Percentiles rank a stretch among this genome's conserved stretches.
Evolutionary conservation across 1,140 invertebrate genomes (phyloP).

Genomic region (Galleria mellonella): DNA sequence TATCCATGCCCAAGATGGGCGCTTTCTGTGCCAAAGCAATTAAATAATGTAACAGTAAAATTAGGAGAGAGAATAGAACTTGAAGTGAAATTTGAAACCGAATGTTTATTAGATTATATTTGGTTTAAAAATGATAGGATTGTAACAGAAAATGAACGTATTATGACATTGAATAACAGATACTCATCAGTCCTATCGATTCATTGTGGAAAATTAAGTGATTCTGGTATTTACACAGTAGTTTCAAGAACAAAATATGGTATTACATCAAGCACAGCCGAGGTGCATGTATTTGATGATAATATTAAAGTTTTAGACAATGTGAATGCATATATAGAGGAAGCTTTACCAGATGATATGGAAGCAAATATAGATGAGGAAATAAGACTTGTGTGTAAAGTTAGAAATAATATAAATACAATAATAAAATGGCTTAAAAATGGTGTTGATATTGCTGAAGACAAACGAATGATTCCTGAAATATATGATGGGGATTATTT

Average conservation of each 20-base stretch:
- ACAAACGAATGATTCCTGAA: neutral
- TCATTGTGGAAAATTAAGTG: conserved; percentile 14
- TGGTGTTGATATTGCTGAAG: neutral
- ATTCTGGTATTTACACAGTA: conserved; percentile 25
- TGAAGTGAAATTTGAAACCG: conserved; percentile 15
- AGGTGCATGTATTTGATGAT: conserved; percentile 17
- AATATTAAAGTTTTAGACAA: neutral
- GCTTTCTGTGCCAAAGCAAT: conserved; percentile 6
- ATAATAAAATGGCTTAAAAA: conserved; percentile 1
- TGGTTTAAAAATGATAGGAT: conserved; percentile 22
- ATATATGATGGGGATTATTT: neutral
- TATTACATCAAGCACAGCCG: conserved; percentile 21
- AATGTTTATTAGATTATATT: conserved; percentile 10
- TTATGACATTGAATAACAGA: conserved; percentile 16
- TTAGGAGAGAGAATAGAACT: conserved; percentile 19
- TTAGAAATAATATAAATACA: neutral
- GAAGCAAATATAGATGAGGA: neutral
- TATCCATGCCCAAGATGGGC: neutral
- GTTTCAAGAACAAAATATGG: conserved; percentile 22
- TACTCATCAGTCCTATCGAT: conserved; percentile 18
- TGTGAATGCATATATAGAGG: neutral
- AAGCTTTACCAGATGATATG: neutral
- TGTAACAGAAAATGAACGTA: conserved; percentile 17
- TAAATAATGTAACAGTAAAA: conserved; percentile 13
- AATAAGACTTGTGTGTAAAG: neutral